A percentile compares a stretch with the other conserved stretches of the same genome.
These are phyloP conservation scores for Netta rufina DNA, from an alignment of 2,797 vertebrate species.

Conservation along the genomic window DNA sequence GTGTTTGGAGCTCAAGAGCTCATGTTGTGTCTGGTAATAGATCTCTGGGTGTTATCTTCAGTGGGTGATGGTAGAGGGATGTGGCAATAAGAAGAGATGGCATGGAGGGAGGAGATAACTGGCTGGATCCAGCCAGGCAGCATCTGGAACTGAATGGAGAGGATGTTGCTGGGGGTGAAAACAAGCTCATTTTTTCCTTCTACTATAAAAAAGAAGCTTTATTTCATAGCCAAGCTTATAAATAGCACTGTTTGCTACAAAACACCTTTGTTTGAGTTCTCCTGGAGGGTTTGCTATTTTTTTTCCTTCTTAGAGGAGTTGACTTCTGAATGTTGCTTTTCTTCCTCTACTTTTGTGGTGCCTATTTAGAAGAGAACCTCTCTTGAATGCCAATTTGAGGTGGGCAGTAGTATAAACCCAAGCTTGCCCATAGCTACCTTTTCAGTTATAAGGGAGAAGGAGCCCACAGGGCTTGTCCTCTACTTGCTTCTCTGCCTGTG, in stretches of 20 bases:
- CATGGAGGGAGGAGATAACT: neutral
- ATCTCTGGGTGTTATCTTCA: conserved; percentile 8
- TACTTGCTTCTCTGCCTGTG: neutral
- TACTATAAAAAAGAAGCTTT: conserved; percentile 62
- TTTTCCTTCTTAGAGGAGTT: neutral
- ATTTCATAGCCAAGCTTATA: conserved; percentile 66
- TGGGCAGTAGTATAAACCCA: neutral
- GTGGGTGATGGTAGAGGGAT: neutral
- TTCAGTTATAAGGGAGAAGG: neutral
- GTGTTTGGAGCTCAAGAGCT: neutral
- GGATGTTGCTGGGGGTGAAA: conserved; percentile 41
- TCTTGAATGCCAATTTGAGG: neutral
- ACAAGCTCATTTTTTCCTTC: conserved; percentile 8
- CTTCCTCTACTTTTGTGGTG: neutral
- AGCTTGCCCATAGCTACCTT: neutral
- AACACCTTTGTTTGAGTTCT: conserved; percentile 49
- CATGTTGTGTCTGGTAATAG: neutral
- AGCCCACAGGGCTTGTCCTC: neutral
- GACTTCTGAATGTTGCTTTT: neutral
- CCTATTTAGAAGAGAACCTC: neutral
- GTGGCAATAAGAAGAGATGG: neutral
- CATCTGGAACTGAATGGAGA: conserved; percentile 38
- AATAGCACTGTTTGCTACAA: conserved; percentile 46
- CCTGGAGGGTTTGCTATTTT: neutral
- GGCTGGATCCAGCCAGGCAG: conserved; percentile 15